These are phyloP conservation scores for Lissocephala sabroskyi DNA, from an alignment of 2,888 invertebrate genomes.

Conservation along the genomic window DNA sequence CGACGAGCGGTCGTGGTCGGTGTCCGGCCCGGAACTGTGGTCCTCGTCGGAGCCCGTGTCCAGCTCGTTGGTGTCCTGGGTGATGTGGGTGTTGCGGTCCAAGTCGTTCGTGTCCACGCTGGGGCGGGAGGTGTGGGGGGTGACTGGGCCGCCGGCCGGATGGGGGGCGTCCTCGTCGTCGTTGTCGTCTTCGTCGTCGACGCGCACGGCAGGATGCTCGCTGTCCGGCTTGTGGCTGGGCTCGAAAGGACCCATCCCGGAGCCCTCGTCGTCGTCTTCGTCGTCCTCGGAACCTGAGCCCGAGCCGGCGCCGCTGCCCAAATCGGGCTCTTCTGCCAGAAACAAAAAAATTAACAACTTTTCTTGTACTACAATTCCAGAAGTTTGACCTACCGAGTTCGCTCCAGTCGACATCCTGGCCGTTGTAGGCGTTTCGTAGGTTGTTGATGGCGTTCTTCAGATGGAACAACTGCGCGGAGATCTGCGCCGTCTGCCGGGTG, in stretches of 20 bases:
- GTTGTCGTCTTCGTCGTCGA: conserved; percentile 62
- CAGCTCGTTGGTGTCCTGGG: conserved; percentile 41
- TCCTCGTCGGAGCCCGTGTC: conserved; percentile 17
- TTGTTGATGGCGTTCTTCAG: conserved; percentile 85
- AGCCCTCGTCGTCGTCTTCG: conserved; percentile 69
- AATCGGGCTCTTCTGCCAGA: conserved; percentile 76
- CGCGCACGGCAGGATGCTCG: conserved; percentile 62
- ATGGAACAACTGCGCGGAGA: conserved; percentile 82
- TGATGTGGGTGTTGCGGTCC: conserved; percentile 44
- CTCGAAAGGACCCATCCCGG: conserved; percentile 65
- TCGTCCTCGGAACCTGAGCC: conserved; percentile 77
- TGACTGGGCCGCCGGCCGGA: conserved; percentile 34
- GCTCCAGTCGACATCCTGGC: conserved; percentile 91
- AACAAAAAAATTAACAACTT: no score
- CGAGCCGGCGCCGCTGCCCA: conserved; percentile 82
- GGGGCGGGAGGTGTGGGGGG: conserved; percentile 58
- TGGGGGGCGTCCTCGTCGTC: conserved; percentile 65
- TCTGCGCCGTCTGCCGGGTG: conserved; percentile 72
- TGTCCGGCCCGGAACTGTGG: conserved; percentile 37
- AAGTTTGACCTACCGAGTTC: conserved; percentile 74
- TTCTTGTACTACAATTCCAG: background rate
- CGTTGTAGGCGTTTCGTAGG: conserved; percentile 91
- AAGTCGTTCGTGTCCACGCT: conserved; percentile 22
- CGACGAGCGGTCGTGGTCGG: conserved; percentile 34
- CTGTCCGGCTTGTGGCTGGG: conserved; percentile 66